phyloP scores from a whole-genome alignment of 1,140 invertebrate genomes.

The Planococcus citri region DNA sequence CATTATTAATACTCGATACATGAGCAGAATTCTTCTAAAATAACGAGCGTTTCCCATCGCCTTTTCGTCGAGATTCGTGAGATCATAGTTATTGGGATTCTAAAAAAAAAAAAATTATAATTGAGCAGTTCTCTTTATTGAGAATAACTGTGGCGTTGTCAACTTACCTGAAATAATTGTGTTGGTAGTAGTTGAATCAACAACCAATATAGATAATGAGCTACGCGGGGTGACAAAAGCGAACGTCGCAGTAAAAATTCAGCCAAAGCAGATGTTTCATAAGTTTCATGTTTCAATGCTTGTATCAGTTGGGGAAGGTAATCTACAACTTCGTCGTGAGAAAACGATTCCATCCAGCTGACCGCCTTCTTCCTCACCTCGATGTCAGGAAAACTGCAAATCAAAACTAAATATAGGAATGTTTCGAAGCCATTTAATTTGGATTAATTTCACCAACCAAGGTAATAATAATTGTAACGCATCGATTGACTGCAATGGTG shows the following conservation, averaged over 20 bases:
- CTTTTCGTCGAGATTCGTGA: constrained; percentile 32
- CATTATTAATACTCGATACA: constrained; percentile 73
- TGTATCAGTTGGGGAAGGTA: constrained; percentile 89
- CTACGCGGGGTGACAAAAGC: constrained; percentile 72
- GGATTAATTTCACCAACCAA: constrained; percentile 48
- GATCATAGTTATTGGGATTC: constrained; percentile 25
- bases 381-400: constrained; percentile 76
- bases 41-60: constrained; percentile 51
- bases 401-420: not conserved
- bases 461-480: constrained; percentile 83
- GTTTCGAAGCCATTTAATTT: not conserved
- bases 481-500: constrained; percentile 65
- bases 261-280: constrained; percentile 73
- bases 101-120: constrained; percentile 23
- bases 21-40: constrained; percentile 64
- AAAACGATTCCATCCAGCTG: constrained; percentile 60
- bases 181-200: constrained; percentile 64
- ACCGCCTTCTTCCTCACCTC: constrained; percentile 75
- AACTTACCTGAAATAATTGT: constrained; percentile 48
- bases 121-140: not conserved
- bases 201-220: constrained; percentile 91
- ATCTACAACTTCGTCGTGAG: constrained; percentile 77
- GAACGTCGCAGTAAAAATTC: constrained; percentile 71
- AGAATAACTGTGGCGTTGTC: not conserved
- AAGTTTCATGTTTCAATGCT: constrained; percentile 86